Evolutionary conservation across 2,113 vertebrate species (phyloP), one percentile per base, ranked within the genome.

Genomic region (Taurulus bubalis): DNA sequence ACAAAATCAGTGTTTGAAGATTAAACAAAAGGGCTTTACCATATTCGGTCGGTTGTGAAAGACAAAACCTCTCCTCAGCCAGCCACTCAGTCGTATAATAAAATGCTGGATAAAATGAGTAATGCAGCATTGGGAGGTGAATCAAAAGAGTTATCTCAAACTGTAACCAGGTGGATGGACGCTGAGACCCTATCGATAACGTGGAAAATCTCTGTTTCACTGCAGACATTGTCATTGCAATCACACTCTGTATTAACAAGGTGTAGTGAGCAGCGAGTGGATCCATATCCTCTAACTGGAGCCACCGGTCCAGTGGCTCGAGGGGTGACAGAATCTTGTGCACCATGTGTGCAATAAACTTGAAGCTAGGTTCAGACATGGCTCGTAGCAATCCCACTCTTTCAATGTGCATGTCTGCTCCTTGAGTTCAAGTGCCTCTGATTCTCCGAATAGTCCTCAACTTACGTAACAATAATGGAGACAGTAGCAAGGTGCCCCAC

Each of bases 1-100:
- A 70, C 53, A 28, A 32, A 59, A 82, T 86, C 47, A 82, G 24
- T 18, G 28, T 79, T 71, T 75, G 51, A 70, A 49, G 58, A 71
- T 67, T 64, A 14, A 45, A 49, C 20, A 45, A 45, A 67, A 26
- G 22, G 51, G 51, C 51, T 55, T 55, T 55, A 8, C 51, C 51
- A 55, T 65, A 63, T 70, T n/a, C 40, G n/a, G n/a, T 32, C 36
- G 0, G 14, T 26, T 34, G 22, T 67, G 26, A 77, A 65, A 64
- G 56, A 75, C n/a, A 73, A 20, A 71, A 56, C 6, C 60, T 55
- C 10, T 60, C 15, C 40, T 64, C 20, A 30, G 6, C 28, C 11
- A 72, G 49, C 36, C 64, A 22, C 16, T 49, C 16, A 49, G 45
- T 59, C 45, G 47, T 55, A 63, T 75, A 64, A 74, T 78, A 53